Percentiles rank a stretch among this genome's conserved stretches.
These are phyloP conservation scores for Cisticola juncidis DNA, from an alignment of 2,113 vertebrate genomes.

Conservation along the genomic window DNA sequence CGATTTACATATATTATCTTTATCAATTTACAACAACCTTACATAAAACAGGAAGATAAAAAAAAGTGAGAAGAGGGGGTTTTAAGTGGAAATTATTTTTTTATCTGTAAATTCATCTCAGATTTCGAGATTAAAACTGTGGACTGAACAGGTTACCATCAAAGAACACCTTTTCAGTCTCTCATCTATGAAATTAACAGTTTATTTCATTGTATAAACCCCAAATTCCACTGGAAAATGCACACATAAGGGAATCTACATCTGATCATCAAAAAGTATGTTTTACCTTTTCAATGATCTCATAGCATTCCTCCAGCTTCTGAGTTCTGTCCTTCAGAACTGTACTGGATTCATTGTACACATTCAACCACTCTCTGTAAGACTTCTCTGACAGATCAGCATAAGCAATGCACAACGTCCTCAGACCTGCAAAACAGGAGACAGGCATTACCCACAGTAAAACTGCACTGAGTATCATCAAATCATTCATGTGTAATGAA, in stretches of 20 bases:
- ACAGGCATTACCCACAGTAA: background rate
- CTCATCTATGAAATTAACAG: background rate
- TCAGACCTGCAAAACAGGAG: conserved; percentile 78
- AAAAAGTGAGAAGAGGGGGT: background rate
- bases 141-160: background rate
- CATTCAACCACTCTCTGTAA: conserved; percentile 88
- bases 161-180: background rate
- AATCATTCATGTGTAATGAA: background rate
- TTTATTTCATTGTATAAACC: background rate
- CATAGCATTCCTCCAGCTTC: conserved; percentile 93
- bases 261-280: background rate
- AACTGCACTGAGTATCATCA: background rate
- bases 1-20: accelerated
- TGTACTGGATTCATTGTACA: conserved; percentile 85
- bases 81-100: background rate
- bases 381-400: conserved; percentile 87
- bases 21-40: background rate
- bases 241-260: accelerated
- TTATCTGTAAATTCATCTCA: accelerated
- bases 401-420: conserved; percentile 94
- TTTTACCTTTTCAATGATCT: conserved; percentile 93
- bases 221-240: background rate
- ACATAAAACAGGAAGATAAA: background rate
- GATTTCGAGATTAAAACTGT: background rate
- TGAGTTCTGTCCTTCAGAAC: conserved; percentile 88